Conservation (phyloP, 2,113 vertebrate species). For the Silurus asotus region DNA sequence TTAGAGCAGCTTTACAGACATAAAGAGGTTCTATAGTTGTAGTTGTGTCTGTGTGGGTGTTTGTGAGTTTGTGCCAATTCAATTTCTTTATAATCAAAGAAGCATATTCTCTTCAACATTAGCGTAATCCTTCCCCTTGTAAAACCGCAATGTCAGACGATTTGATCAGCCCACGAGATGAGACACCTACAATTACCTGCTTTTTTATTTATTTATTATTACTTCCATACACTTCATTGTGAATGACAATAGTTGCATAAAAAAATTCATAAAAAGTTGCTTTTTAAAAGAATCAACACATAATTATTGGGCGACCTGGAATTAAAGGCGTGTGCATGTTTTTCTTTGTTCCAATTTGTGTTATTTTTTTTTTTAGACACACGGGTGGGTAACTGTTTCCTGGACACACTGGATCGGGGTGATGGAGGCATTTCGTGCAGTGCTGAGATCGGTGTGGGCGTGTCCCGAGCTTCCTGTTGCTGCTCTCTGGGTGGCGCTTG, state of each 20-base stretch:
- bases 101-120: background rate
- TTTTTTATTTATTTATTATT: background rate
- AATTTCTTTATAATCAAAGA: background rate
- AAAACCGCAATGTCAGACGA: too few relatives aligned
- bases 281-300: background rate
- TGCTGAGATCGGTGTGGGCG: conserved; percentile 84
- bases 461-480: conserved; percentile 88
- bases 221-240: background rate
- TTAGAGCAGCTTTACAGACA: too few relatives aligned
- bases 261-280: background rate
- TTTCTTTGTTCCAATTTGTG: background rate
- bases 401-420: conserved; percentile 82
- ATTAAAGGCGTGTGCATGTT: background rate
- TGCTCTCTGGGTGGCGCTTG: conserved; percentile 87
- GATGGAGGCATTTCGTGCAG: conserved; percentile 89
- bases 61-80: background rate
- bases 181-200: background rate
- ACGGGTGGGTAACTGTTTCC: conserved; percentile 87
- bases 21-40: too few relatives aligned
- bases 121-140: background rate
- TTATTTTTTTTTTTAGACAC: conserved; percentile 74
- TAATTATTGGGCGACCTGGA: background rate
- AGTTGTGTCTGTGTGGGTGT: too few relatives aligned
- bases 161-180: background rate
- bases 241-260: background rate